Percentiles rank a stretch among this genome's conserved stretches.
phyloP scores from a whole-genome alignment of 1,140 invertebrate genomes.

The Magallana gigas region DNA sequence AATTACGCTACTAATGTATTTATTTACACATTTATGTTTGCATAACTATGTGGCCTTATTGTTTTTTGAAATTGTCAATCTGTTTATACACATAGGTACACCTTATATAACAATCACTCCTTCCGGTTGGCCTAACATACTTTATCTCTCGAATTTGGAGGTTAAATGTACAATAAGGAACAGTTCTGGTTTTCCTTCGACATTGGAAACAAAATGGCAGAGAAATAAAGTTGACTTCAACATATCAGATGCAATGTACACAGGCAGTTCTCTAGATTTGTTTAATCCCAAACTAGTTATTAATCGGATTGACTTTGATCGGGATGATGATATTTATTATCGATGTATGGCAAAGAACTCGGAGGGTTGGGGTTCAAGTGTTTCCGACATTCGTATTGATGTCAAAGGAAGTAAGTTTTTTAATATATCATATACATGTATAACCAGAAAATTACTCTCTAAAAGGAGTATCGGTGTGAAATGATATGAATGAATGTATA shows the following conservation, averaged over 20 bases:
- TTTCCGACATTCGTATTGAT: background rate
- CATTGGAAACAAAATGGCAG: background rate
- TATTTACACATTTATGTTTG: too few species aligned
- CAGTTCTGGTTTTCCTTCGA: background rate
- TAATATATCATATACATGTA: too few species aligned
- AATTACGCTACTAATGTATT: too few species aligned
- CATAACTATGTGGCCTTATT: too few species aligned
- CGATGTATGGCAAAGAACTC: background rate
- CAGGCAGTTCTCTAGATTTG: background rate
- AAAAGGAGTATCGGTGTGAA: too few species aligned
- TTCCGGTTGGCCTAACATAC: background rate
- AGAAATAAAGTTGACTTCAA: background rate
- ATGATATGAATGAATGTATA: too few species aligned
- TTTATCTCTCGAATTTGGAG: background rate
- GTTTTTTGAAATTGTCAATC: too few species aligned
- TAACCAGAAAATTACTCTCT: background rate
- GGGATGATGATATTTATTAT: background rate
- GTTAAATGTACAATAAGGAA: background rate
- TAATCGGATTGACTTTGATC: background rate
- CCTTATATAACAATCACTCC: background rate
- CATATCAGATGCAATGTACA: background rate
- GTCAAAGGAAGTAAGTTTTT: background rate
- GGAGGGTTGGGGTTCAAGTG: background rate
- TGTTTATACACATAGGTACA: background rate
- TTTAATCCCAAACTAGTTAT: conserved; percentile 1